Base-by-base conservation (phyloP, 2,113 vertebrate genomes). In the Paracanthobrama guichenoti region DNA sequence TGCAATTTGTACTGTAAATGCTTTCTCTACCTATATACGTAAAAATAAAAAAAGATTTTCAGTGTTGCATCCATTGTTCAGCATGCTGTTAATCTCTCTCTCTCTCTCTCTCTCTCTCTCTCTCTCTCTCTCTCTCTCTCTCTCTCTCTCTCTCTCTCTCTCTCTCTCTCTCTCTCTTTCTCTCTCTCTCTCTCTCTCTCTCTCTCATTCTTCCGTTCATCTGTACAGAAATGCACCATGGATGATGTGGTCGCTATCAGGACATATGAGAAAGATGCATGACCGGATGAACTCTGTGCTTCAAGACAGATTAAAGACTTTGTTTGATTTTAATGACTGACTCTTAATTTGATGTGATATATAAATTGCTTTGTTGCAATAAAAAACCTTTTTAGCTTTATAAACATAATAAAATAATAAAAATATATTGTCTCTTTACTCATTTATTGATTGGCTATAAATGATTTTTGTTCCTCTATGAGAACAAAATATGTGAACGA, bases 201-300 rank as follows among this genome's bases (percentile, higher is more conserved):
- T 72, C 13, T 75, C 26, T 82, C 13, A 2, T 42, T 24, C 13
- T 13, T 44, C 14, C 55, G 8, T 46, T 62, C 7, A 16, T 53
- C 46, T 81, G 22, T 55, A 42, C 92, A 98, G 97, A 97, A 94
- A 91, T 98, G 97, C 69, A 13, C 87, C 81, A 97, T 97, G 95
- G 95, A 93, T 59, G 94, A 94, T 0, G 88, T 96, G 81, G 92
- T 91, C 62, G 91, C 95, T 39, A 87, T 95, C 80, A 96, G 97
- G 94, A 90, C 92, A 35, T 98, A 98, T 60, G 95, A 95, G 84
- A 95, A 90, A 89, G 94, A 91, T 6, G 95, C 92, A 88, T 94
- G 83, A 93, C 24, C n/a, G 8, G 16, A n/a, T 57, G 8, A 79
- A 60, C 39, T 39, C 22, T 57, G 31, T 22, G 20, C 24, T 48